Base-by-base conservation (phyloP, 2,888 invertebrate species). In the Agrotis puta region DNA sequence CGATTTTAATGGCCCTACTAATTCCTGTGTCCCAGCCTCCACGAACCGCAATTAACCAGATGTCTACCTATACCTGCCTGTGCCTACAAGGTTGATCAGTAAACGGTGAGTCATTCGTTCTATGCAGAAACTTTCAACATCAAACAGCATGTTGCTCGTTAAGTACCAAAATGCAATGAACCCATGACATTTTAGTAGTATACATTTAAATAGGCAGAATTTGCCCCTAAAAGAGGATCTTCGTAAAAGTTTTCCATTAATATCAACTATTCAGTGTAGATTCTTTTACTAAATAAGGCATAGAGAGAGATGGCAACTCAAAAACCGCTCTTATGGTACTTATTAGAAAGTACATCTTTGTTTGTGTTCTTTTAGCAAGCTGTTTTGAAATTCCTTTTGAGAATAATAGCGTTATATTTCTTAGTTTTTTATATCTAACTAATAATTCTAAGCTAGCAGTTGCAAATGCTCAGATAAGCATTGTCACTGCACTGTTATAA, bases 81-180 rank as follows among this genome's bases (percentile, higher is more conserved):
- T 51, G 16, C 13, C 22, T 20, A 53, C 47, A 48, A 74, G 16
- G n/a, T 71, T 54, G 24, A 71, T 73, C 18, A 14, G 14, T 54
- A 62, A 74, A 48, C 48, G 22, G 43, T 56, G 74, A 74, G 16
- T 56, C 74, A 74, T 33, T 16, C 48, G 16, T 74, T 56, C 24
- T 74, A 22, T 56, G 22, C 64, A 16, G 67, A 67, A 53, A 74
- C 39, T 43, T 54, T 48, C 20, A 48, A 39, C 24, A 56, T 39
- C 14, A 18, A 24, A 73, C 24, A 33, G 18, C 14, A 56, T 3
- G 33, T 43, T 27, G 54, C n/a, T 56, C 39, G 27, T 24, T 33
- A 18, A 51, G 33, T 45, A 45, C 3, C 11, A 39, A 47, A 39
- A 51, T 27, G 20, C 56, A 20, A 51, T 9, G 13, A 43, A 22